phyloP scores from a whole-genome alignment of 2,797 vertebrate genomes.

The Manis pentadactyla region DNA sequence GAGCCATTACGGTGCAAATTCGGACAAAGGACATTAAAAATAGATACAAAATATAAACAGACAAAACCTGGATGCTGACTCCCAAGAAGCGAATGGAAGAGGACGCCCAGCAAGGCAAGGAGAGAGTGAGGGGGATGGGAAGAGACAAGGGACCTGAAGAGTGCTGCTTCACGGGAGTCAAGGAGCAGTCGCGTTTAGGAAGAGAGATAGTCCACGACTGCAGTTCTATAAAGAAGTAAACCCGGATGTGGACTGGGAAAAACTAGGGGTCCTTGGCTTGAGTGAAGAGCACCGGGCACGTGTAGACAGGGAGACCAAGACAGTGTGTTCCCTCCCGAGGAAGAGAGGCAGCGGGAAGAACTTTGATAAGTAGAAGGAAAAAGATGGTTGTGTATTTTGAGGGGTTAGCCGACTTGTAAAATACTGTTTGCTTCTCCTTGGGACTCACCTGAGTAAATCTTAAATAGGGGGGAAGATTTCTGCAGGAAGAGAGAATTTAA shows the following conservation, averaged over 20 bases:
- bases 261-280: not conserved
- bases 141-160: not conserved
- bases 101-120: not conserved
- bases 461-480: not conserved
- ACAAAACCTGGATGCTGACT: not conserved
- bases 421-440: not conserved
- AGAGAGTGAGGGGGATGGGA: not conserved
- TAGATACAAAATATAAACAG: not conserved
- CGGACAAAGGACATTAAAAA: not conserved
- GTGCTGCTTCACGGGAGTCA: not conserved
- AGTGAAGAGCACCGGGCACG: not conserved
- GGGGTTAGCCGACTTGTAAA: not conserved
- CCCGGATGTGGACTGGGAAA: not conserved
- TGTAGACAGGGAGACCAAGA: not conserved
- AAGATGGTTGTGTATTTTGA: not conserved
- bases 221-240: not conserved
- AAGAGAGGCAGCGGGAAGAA: not conserved
- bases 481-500: conserved; percentile 12
- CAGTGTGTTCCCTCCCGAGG: not conserved
- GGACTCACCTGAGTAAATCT: not conserved
- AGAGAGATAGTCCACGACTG: no score
- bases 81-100: not conserved
- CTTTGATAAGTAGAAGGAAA: not conserved
- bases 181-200: not conserved
- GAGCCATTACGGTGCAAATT: not conserved